Evolutionary conservation across 2,888 invertebrate species (phyloP), one percentile per base, ranked within the genome.

Genomic region (Heteromyza rotundicornis): DNA sequence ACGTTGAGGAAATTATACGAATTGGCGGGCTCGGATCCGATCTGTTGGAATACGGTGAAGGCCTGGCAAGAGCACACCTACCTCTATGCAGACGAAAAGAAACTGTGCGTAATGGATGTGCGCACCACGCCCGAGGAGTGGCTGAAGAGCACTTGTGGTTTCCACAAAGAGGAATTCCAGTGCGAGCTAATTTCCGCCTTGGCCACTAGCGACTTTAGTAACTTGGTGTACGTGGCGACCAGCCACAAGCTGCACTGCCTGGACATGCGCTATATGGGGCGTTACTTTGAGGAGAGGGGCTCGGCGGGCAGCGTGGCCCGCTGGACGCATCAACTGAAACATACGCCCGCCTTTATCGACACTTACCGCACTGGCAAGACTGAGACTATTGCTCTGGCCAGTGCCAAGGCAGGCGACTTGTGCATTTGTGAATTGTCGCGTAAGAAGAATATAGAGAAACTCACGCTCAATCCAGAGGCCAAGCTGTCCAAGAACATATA

Each of bases 271-370:
- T 75, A 69, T 36, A 61, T 74, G 61, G 67, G 73, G 8, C 68
- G 69, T 47, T 67, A 72, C 35, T 54, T 75, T 3, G 57, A 72
- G 0, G 67, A 70, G 51, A 59, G 47, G 14, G 23, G 61, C 12
- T 49, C 27, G 16, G 24, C 51, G 2, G 70, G 67, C 7, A 52
- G 65, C 0, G 67, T 80, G 0, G 68, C 75, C 17, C 70, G 74
- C 3, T 82, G 82, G 82, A 74, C 77, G 1, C 82, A 82, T 69
- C 80, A 80, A 62, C 70, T 82, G 74, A 66, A 57, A 16, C 72
- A 70, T 58, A 64, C 74, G 1, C 82, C 82, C 2, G 60, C 72
- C 0, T 75, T 80, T 54, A 64, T 82, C 62, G 75, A 76, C 24
- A 68, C 74, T 1, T 67, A 60, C 16, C 66, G 63, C 0, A 24